These are phyloP conservation scores for Danio rerio DNA, from an alignment of 2,113 vertebrate genomes.

Conservation along the genomic window DNA sequence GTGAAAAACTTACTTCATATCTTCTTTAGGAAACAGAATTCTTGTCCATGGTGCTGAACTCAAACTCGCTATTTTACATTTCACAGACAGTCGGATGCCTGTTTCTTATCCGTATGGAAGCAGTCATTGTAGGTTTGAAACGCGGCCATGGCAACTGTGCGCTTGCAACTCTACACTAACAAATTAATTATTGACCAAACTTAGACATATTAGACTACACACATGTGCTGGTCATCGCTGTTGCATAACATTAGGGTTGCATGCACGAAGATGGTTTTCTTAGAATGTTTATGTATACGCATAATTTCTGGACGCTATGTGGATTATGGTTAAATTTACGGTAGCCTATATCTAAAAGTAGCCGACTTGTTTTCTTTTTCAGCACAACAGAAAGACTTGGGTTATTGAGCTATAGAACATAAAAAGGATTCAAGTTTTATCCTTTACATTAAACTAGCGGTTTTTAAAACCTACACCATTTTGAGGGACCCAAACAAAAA, in stretches of 20 bases:
- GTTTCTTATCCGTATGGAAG: slow-evolving; percentile 1
- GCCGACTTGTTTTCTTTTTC: too few relatives aligned
- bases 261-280: background rate
- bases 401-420: too few relatives aligned
- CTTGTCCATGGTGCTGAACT: slow-evolving; percentile 69
- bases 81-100: background rate
- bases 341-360: too few relatives aligned
- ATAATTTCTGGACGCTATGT: background rate
- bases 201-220: slow-evolving; percentile 46
- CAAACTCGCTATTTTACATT: background rate
- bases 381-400: too few relatives aligned
- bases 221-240: slow-evolving; percentile 9
- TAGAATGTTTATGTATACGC: background rate
- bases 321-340: too few relatives aligned
- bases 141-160: slow-evolving; percentile 30
- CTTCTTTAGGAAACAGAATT: background rate
- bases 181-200: slow-evolving; percentile 50
- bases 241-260: background rate
- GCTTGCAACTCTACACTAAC: slow-evolving; percentile 38
- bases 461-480: too few relatives aligned
- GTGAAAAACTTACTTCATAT: background rate
- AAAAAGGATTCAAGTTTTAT: too few relatives aligned
- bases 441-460: too few relatives aligned
- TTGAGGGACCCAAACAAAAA: too few relatives aligned
- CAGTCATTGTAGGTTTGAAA: slow-evolving; percentile 16